These are phyloP conservation scores for Eilema griseolum DNA, from an alignment of 2,888 invertebrate genomes.

Conservation along the genomic window DNA sequence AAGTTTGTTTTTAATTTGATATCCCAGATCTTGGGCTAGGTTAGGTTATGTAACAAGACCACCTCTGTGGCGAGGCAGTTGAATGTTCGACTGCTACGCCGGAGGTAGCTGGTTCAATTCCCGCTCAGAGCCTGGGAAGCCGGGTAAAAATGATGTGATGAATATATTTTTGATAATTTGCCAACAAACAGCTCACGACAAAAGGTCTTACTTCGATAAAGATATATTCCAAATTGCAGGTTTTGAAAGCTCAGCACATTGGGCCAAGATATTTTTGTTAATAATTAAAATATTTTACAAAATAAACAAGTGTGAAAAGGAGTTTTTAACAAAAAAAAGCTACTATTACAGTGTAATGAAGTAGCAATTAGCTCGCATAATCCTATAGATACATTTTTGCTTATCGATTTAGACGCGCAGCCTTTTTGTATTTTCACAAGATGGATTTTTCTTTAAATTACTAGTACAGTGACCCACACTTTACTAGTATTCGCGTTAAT, in stretches of 20 bases:
- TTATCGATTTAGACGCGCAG: background rate
- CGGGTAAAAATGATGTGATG: too few relatives aligned
- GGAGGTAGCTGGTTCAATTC: too few relatives aligned
- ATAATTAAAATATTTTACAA: too few relatives aligned
- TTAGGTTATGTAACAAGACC: too few relatives aligned
- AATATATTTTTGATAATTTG: too few relatives aligned
- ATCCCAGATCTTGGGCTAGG: too few relatives aligned
- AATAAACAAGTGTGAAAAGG: background rate
- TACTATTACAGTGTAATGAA: background rate
- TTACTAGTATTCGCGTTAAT: too few relatives aligned
- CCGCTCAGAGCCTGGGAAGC: too few relatives aligned
- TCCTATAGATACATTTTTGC: background rate
- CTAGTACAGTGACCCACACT: background rate
- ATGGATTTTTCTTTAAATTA: background rate
- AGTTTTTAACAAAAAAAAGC: background rate
- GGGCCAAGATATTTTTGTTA: too few relatives aligned
- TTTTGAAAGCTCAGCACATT: background rate
- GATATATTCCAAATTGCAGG: background rate
- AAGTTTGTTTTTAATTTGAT: too few relatives aligned
- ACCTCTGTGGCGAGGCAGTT: too few relatives aligned
- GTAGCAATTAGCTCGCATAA: background rate
- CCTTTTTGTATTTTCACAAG: background rate
- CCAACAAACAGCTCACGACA: background rate
- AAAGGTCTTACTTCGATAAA: background rate
- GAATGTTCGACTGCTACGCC: too few relatives aligned